phyloP scores from a whole-genome alignment of 2,113 vertebrate genomes.

The Bucco capensis region DNA sequence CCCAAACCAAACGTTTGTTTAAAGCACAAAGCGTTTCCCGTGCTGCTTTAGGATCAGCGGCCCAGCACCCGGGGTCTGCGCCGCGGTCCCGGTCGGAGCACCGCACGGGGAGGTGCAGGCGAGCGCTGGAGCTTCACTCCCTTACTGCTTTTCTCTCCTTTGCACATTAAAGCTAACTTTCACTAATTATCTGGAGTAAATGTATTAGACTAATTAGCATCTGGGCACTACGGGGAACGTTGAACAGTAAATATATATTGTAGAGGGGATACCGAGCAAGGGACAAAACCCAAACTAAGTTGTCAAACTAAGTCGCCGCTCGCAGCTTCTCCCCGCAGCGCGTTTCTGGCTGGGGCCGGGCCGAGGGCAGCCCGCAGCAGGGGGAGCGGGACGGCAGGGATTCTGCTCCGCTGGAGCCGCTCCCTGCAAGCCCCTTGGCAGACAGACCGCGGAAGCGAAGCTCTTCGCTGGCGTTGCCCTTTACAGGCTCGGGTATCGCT shows the following conservation, averaged over 20 bases:
- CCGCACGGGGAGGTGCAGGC: background rate
- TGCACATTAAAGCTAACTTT: constrained; percentile 18
- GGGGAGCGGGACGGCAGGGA: background rate
- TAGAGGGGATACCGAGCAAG: background rate
- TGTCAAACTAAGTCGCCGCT: background rate
- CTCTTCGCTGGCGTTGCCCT: background rate
- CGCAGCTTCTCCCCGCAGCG: background rate
- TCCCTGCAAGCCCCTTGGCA: background rate
- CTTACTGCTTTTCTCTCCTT: background rate
- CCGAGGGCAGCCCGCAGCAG: background rate
- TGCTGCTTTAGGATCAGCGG: background rate
- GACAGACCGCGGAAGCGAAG: background rate
- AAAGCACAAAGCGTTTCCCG: background rate
- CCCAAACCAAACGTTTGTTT: background rate
- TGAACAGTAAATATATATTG: constrained; percentile 21
- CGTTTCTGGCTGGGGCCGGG: background rate
- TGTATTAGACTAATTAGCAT: constrained; percentile 51
- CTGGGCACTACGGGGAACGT: constrained; percentile 39
- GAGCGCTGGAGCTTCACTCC: background rate
- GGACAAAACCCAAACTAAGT: background rate
- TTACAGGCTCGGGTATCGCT: rapidly evolving
- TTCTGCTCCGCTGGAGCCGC: background rate
- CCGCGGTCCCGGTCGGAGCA: background rate
- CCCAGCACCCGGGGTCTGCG: background rate
- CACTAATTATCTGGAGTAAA: constrained; percentile 38